Base-by-base conservation (phyloP, 92 coral and sea anemone genomes). In the Hydrozoanthus gracilis region DNA sequence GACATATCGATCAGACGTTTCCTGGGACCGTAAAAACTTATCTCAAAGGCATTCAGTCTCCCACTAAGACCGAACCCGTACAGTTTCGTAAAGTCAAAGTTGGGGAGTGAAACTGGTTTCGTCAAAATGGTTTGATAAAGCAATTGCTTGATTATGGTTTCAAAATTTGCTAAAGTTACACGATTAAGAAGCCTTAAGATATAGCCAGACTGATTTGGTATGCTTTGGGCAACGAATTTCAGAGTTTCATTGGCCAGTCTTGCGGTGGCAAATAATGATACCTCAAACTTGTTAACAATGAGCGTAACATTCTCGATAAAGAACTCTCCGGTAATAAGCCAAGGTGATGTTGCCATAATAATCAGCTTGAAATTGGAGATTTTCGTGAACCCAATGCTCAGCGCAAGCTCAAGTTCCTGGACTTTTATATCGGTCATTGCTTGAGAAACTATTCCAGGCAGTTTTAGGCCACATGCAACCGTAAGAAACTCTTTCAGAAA, bases 41-140 rank as follows among this genome's bases (percentile, higher is more conserved):
- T 73, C 50, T 71, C 77, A 65, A 88, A 88, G 20, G 27, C 67
- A 5, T 51, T 35, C 86, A 88, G 10, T 69, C 44, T 86, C 45
- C 74, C 91, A 39, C 60, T 82, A 44, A 86, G 12, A 16, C 51
- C 84, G n/a, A 90, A 89, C 6, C 60, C 68, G 46, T 54, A 82
- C 14, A 88, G 54, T 7, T 88, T 88, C 11, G 80, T 84, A 65
- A 76, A 82, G 46, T 51, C 71, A 67, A 88, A 88, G n/a, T 83
- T 66, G 1, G 91, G 91, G 7, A 78, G 27, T 60, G 89, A 78
- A 73, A 88, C 35, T 10, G 47, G 9, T 47, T 86, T 51, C 35
- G 13, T 75, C 5, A 78, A 75, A 13, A 88, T 50, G 8, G 83
- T 75, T 74, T 47, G 35, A 14, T 83, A 51, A 54, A 88, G 51